Base-by-base conservation (phyloP, 2,888 invertebrate species). In the Lasioglossum calceatum region DNA sequence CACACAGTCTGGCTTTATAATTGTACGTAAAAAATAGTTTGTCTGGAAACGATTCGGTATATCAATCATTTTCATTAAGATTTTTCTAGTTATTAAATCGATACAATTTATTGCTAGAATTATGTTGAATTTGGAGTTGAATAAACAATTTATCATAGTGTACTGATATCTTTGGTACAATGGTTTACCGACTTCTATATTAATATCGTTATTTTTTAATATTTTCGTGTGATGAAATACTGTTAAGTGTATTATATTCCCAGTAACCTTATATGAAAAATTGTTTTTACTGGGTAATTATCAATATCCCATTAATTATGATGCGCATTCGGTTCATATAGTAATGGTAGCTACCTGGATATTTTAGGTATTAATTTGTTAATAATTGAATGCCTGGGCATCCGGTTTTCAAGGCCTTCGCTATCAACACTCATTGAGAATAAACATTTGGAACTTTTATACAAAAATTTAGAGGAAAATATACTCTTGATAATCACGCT, bases 371-470 rank as follows among this genome's bases (percentile, higher is more conserved):
- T 36, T 71, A 71, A 78, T 77, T 36, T 70, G 70, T 77, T 77
- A 70, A 70, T 70, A 54, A 50, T 67, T n/a, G 70, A 54, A 50
- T 77, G 67, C 47, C 77, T 54, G 42, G 67, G 12, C 70, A 71
- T 78, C 50, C 39, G 54, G 42, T 54, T 71, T 71, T 27, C 70
- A 71, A 78, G 71, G 12, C 54, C 50, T 78, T 70, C 14, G 16
- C 47, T 71, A 71, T 14, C 67, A 50, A 78, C 83, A 85, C 81
- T 87, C 84, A 86, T 64, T 32, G 75, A 42, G 71, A 82, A 72
- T 82, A 86, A 44, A 86, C 70, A 64, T 82, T 74, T 88, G 88
- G 89, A 89, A 89, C 90, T 91, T 92, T 92, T 89, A 87, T 88
- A 90, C 73, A 82, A 87, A 87, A 90, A 92, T 91, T 91, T 88